Evolutionary conservation across 2,113 vertebrate species (phyloP), one percentile per base, ranked within the genome.

Genomic region (Melozone crissalis): DNA sequence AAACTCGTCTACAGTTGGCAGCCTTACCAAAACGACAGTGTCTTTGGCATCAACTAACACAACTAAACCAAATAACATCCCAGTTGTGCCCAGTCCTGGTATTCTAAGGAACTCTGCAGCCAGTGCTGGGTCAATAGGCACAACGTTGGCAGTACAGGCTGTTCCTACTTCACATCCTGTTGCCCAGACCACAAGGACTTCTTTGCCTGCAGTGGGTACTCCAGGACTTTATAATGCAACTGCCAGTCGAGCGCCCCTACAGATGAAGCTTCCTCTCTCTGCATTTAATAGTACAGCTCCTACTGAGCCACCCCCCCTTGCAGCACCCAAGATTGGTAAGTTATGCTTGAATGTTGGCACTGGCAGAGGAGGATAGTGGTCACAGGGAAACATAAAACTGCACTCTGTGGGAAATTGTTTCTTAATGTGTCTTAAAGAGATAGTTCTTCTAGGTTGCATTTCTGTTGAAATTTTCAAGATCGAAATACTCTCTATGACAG

Each of bases 231-330:
- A 98, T 93, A 98, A 85, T 84, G 81, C 97, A 15, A 66, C 98
- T 44, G 94, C 35, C 92, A 98, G 41, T 94, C 97, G 98, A 82
- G 76, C 91, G 1, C 66, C 97, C 24, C 62, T 98, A 81, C 98
- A 98, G 91, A 97, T 98, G 97, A 98, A 98, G 96, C 96, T 98
- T 66, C 97, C 98, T 43, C 58, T 98, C 43, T 80, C 98, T 80
- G 88, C 97, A 20, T 98, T 98, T 94, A 98, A 51, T 89, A 98
- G 33, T 92, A 79, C 98, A 58, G 82, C 97, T 80, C 82, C 98
- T 93, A 9, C 95, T 91, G 98, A 98, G 75, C 78, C 94, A 68
- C 93, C 74, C 47, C 68, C 74, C 39, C 2, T 73, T 87, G 46
- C 95, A 39, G 86, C 94, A 5, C 77, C 97, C 83, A 97, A 97